Conservation (phyloP, 2,797 vertebrate genomes). For the Lacerta bilineata region DNA sequence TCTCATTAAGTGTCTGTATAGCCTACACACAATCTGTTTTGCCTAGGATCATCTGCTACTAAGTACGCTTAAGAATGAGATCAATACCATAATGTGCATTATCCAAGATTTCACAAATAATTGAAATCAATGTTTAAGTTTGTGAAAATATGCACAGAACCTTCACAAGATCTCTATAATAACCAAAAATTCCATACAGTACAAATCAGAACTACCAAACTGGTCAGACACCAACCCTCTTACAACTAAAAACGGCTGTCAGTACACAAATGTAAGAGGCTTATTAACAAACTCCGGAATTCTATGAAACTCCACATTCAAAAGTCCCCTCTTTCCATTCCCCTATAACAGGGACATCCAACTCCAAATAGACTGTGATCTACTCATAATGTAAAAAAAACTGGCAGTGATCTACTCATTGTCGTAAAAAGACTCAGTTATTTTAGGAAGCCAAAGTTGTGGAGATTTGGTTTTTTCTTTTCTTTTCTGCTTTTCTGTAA, state of each 20-base stretch:
- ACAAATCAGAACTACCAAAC: constrained; percentile 33
- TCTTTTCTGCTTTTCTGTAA: too few species aligned
- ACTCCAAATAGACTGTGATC: too few species aligned
- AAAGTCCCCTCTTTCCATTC: constrained; percentile 38
- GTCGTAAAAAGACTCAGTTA: too few species aligned
- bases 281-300: constrained; percentile 30
- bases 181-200: fast-evolving
- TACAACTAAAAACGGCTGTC: constrained; percentile 36
- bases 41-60: constrained; percentile 54
- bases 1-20: constrained; percentile 39
- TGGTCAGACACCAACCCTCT: constrained; percentile 30
- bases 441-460: too few species aligned
- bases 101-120: constrained; percentile 44
- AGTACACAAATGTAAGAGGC: constrained; percentile 13
- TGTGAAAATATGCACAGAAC: constrained; percentile 15
- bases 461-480: too few species aligned
- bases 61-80: constrained; percentile 18
- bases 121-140: neutral
- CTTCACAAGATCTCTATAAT: neutral
- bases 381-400: too few species aligned
- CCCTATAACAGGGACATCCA: neutral
- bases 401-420: too few species aligned
- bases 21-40: constrained; percentile 56
- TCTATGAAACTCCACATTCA: constrained; percentile 36
- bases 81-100: constrained; percentile 15